A percentile compares a stretch with the other conserved stretches of the same genome.
These are phyloP conservation scores for Brachymystax lenok DNA, from an alignment of 2,797 vertebrate species.

Conservation along the genomic window DNA sequence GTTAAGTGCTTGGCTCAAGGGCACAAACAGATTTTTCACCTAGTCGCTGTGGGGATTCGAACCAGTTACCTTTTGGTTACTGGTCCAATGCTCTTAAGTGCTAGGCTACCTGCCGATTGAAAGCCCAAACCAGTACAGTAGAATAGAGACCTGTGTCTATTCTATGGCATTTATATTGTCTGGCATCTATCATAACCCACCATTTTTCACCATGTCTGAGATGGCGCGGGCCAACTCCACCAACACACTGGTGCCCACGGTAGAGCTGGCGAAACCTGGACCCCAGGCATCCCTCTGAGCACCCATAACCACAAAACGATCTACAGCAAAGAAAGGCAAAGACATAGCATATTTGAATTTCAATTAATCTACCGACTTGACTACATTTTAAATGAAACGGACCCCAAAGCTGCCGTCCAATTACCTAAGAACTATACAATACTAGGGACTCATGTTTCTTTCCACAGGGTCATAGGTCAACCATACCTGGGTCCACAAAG, in stretches of 20 bases:
- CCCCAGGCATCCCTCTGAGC: slow-evolving; percentile 93
- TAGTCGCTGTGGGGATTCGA: no score
- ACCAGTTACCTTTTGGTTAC: no score
- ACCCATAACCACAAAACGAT: slow-evolving; percentile 89
- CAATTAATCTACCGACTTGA: neutral
- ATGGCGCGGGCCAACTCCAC: slow-evolving; percentile 82
- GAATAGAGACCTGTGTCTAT: no score
- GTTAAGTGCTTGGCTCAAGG: no score
- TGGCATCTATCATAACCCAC: slow-evolving; percentile 62
- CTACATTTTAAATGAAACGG: neutral
- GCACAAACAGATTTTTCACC: no score
- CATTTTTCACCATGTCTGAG: slow-evolving; percentile 78
- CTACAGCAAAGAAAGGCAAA: slow-evolving; percentile 60
- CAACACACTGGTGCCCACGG: slow-evolving; percentile 86
- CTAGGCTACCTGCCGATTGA: no score
- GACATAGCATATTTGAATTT: neutral
- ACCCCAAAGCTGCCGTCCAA: neutral
- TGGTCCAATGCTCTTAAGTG: no score
- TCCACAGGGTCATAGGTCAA: neutral
- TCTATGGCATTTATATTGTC: neutral
- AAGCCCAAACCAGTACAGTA: no score
- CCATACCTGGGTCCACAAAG: slow-evolving; percentile 86
- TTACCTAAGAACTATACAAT: neutral
- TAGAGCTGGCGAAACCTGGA: slow-evolving; percentile 82
- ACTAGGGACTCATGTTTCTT: neutral